Base-by-base conservation (phyloP, 2,888 invertebrate genomes). In the Lochmaea crataegi region DNA sequence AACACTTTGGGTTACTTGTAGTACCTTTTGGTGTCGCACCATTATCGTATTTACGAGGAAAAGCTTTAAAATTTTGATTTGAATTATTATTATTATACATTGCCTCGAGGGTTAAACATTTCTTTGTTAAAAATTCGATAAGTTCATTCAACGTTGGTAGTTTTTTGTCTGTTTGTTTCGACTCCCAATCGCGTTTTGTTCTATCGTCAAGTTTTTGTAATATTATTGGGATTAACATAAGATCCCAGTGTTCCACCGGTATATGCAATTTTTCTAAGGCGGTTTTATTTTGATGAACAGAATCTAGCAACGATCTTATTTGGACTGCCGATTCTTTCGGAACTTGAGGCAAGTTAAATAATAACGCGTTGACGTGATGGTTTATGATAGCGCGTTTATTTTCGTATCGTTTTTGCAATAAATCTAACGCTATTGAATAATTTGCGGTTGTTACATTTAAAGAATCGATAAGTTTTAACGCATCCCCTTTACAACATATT, bases 221-320 rank as follows among this genome's bases (percentile, higher is more conserved):
- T 26, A 77, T 56, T 18, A 77, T 12, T 11, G 68, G 73, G 32
- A 75, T 71, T 56, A 77, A 63, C n/a, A 76, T 58, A 6, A 16
- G 10, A 56, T 77, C 75, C 77, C 75, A 75, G 2, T 77, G 58
- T 4, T 77, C 63, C 18, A 73, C 70, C 5, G 76, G 76, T 56
- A 68, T 64, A 2, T 73, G 65, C 57, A 75, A 60, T 57, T 75
- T 75, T 73, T 73, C 56, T 38, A 77, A 53, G 3, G 74, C 72
- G 11, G 61, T 18, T 22, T 53, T 18, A 48, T 77, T 74, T 16
- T 74, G 68, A 57, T 68, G 22, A 16, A 76, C n/a, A 0, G 38
- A 61, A 66, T 77, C 75, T 60, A 77, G 16, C n/a, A 77, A n/a
- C n/a, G n/a, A 65, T 64, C 73, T 60, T 6, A 75, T 32, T 7